phyloP scores from a whole-genome alignment of 2,888 invertebrate genomes.

The Napeogenes sylphis region DNA sequence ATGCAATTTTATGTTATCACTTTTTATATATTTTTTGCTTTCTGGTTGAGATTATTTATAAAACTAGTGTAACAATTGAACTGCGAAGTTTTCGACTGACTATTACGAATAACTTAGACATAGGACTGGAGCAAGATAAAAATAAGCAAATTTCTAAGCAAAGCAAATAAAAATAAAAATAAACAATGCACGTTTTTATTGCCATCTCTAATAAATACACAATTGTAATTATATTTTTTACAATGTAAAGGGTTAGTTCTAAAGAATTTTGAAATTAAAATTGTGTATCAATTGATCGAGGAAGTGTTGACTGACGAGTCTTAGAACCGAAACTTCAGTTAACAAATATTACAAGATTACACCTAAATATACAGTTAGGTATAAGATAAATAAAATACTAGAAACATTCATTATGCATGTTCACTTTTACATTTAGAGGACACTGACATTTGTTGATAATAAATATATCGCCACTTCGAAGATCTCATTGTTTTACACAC shows the following conservation, averaged over 20 bases:
- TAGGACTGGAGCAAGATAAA: background rate
- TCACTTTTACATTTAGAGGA: conserved; percentile 46
- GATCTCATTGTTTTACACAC: background rate
- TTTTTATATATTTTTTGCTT: background rate
- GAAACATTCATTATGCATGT: conserved; percentile 61
- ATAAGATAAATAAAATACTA: conserved; percentile 58
- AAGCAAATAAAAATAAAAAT: conserved; percentile 40
- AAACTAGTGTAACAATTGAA: background rate
- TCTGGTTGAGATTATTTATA: background rate
- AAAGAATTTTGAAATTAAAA: conserved; percentile 52
- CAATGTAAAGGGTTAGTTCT: conserved; percentile 35
- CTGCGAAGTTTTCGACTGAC: no score
- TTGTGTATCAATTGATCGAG: conserved; percentile 69
- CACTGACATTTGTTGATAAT: conserved; percentile 46
- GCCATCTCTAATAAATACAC: conserved; percentile 72
- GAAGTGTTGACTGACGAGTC: conserved; percentile 51
- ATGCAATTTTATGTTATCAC: background rate
- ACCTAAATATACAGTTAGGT: conserved; percentile 46
- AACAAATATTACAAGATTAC: conserved; percentile 48
- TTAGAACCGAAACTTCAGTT: conserved; percentile 66
- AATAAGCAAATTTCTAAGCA: no score
- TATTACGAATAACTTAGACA: no score
- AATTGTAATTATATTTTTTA: conserved; percentile 59
- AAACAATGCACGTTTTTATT: conserved; percentile 71
- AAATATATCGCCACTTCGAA: conserved; percentile 35